Base-by-base conservation (phyloP, 1,140 invertebrate species). In the Hylyphantes graminicola region DNA sequence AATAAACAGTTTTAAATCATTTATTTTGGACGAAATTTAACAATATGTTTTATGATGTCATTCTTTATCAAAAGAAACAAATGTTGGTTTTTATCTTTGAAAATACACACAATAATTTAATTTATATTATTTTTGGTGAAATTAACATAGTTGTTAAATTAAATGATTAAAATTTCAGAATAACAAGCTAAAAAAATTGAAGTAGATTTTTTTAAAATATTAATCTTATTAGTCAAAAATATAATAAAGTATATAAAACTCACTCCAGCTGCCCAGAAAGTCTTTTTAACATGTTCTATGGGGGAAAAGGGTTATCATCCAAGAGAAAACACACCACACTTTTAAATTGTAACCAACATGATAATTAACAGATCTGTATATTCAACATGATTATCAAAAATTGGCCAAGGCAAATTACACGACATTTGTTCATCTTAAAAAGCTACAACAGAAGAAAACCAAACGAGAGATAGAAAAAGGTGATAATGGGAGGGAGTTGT, bases 381-480 rank as follows among this genome's bases (percentile, higher is more conserved):
- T 70, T 79, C 54, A 85, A 85, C 84, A 85, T 65, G 84, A 74
- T 79, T 85, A 85, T 79, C 75, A 85, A 85, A 85, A 85, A 64
- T 80, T 67, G 51, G 74, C 64, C 80, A 85, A 77, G 75, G 75
- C 75, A 78, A 78, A 78, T 77, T 85, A 85, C 72, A 35, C 35
- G 35, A 35, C 35, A 67, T 85, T 85, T 79, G 75, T 79, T 85
- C 68, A 55, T 68, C 17, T 35, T 54, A 57, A 63, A 53, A 61
- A 50, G 54, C 13, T 65, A 67, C 54, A 78, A 67, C 21, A 11
- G 48, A 51, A 67, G 12, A 19, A 59, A 21, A 72, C 72, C 12
- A 35, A 63, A 35, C 63, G 13, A 64, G 17, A 13, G 12, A 68
- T 54, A 50, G 55, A 73, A 81, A 68, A 35, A 79, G 53, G 64